phyloP scores from a whole-genome alignment of 2,888 invertebrate species.

The Folsomia candida region DNA sequence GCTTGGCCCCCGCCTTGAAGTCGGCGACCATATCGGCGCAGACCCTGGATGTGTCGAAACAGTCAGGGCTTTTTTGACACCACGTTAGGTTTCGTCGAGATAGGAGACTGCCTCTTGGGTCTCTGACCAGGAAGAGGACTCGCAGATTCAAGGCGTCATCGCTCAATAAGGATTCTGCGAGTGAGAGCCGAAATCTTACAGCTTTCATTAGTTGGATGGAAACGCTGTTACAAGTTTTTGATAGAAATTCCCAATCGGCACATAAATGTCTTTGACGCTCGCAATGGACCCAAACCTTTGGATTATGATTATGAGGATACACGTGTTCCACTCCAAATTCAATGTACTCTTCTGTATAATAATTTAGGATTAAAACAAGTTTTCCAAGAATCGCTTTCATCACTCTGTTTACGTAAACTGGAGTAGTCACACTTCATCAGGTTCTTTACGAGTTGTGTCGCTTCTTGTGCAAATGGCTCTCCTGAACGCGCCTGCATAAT shows the following conservation, averaged over 20 bases:
- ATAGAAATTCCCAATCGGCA: constrained; percentile 69
- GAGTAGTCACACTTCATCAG: constrained; percentile 75
- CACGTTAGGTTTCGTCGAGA: constrained; percentile 77
- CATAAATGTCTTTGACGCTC: constrained; percentile 65
- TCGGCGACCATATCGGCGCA: constrained; percentile 81
- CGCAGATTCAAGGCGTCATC: constrained; percentile 75
- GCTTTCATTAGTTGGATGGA: constrained; percentile 88
- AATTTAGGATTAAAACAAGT: not conserved
- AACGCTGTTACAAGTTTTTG: constrained; percentile 75
- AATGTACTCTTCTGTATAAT: constrained; percentile 64
- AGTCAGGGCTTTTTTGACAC: constrained; percentile 74
- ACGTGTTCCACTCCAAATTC: constrained; percentile 72
- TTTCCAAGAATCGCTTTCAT: not conserved
- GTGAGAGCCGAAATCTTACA: constrained; percentile 71
- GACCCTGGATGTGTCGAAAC: constrained; percentile 71
- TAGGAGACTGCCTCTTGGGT: constrained; percentile 82
- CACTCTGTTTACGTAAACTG: constrained; percentile 62
- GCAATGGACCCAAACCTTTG: constrained; percentile 79
- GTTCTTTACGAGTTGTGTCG: constrained; percentile 66
- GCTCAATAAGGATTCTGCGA: constrained; percentile 69
- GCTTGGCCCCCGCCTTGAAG: constrained; percentile 69
- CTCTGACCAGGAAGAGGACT: constrained; percentile 74
- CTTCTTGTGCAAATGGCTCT: constrained; percentile 65
- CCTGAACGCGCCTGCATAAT: constrained; percentile 69
- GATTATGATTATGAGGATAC: constrained; percentile 81